Percentiles rank a stretch among this genome's conserved stretches.
Evolutionary conservation across 2,888 invertebrate species (phyloP).

Genomic region (Himalopsyche kuldschensis): DNA sequence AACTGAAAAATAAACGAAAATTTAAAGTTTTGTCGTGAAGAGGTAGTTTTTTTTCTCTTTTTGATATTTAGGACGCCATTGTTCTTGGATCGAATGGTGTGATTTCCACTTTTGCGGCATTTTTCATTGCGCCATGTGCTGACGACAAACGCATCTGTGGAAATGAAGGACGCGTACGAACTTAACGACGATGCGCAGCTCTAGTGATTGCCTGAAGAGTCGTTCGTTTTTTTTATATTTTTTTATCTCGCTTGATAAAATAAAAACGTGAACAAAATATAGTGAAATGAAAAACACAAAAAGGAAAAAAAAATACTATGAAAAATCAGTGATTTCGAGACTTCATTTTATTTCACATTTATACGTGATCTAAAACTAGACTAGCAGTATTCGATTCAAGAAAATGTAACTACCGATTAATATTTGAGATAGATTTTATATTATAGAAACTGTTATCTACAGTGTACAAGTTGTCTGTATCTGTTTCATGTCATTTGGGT

Average conservation of each 20-base stretch:
- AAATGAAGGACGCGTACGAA: constrained; percentile 1
- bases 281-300: too few relatives aligned
- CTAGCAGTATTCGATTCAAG: too few relatives aligned
- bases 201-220: not conserved
- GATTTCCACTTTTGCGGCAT: constrained; percentile 17
- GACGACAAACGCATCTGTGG: constrained; percentile 26
- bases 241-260: not conserved
- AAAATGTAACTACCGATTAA: too few relatives aligned
- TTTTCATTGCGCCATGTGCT: constrained; percentile 20
- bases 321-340: not conserved
- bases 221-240: not conserved
- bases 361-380: too few relatives aligned
- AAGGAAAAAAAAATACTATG: not conserved
- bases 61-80: not conserved
- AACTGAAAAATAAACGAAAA: too few relatives aligned
- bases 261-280: not conserved
- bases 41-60: not conserved
- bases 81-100: not conserved
- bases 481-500: too few relatives aligned
- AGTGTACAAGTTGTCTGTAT: too few relatives aligned
- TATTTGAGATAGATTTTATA: too few relatives aligned
- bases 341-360: too few relatives aligned
- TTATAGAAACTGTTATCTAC: too few relatives aligned
- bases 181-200: constrained; percentile 6
- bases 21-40: too few relatives aligned